Evolutionary conservation across 2,113 vertebrate species (phyloP).

Genomic region (Calidris pygmaea): DNA sequence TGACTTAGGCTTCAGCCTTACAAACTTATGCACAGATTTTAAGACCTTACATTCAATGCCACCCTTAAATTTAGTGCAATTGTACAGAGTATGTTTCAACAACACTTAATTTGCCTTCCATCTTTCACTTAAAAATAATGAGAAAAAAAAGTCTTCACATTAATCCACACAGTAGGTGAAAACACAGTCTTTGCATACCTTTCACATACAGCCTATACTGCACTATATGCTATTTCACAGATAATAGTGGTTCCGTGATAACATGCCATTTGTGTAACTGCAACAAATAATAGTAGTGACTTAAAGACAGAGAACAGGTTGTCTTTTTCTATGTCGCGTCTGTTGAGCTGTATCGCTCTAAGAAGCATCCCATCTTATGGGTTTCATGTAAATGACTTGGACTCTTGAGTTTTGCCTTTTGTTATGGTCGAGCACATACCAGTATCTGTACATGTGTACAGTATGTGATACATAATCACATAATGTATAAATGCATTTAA

Average conservation of each 20-base stretch:
- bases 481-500: conserved; percentile 7
- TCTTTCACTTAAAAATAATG: neutral
- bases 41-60: conserved; percentile 5
- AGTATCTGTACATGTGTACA: neutral
- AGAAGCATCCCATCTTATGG: neutral
- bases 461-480: neutral
- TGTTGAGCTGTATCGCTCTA: neutral
- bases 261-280: neutral
- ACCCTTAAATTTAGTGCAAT: conserved; percentile 40
- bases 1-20: conserved; percentile 24
- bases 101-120: conserved; percentile 27
- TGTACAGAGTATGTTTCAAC: conserved; percentile 17
- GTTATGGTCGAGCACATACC: conserved; percentile 66
- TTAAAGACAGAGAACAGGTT: neutral
- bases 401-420: conserved; percentile 57
- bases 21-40: neutral
- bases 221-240: conserved; percentile 6
- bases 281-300: neutral
- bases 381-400: neutral
- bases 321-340: neutral
- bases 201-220: conserved; percentile 31
- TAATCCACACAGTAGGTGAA: neutral
- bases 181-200: neutral
- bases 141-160: neutral
- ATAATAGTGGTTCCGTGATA: neutral